These are phyloP conservation scores for Spheniscus mendiculus DNA, from an alignment of 2,113 vertebrate genomes.

Conservation along the genomic window DNA sequence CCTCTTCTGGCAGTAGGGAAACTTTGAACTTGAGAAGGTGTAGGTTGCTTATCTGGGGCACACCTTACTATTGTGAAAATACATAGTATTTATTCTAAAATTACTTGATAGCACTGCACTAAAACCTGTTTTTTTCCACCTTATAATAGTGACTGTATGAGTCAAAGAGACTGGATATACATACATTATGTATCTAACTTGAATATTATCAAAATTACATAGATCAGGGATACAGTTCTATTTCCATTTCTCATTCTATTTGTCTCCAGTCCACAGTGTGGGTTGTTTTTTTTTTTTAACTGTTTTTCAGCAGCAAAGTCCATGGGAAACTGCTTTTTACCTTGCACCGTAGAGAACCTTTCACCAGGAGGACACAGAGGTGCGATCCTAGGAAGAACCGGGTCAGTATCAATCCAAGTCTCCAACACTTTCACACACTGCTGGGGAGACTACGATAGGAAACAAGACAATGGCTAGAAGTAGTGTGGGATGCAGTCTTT, in stretches of 20 bases:
- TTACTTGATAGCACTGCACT: not conserved
- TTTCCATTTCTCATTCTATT: not conserved
- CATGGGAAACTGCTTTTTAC: not conserved
- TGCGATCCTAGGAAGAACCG: not conserved
- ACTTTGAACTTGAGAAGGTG: not conserved
- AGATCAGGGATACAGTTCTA: not conserved
- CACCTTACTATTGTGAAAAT: not conserved
- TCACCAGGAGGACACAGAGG: not conserved
- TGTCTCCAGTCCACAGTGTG: not conserved
- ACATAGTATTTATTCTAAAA: not conserved
- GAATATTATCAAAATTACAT: not conserved
- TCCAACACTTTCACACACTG: not conserved
- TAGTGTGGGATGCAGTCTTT: not conserved
- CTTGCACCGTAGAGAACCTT: not conserved
- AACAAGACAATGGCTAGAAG: not conserved
- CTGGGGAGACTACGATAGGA: not conserved
- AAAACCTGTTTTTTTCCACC: not conserved
- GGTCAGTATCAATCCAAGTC: not conserved
- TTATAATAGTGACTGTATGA: not conserved
- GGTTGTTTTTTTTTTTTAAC: not conserved
- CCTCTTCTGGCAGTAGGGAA: not conserved
- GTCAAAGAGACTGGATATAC: not conserved
- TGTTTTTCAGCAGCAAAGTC: not conserved
- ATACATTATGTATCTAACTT: not conserved
- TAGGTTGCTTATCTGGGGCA: not conserved